phyloP scores from a whole-genome alignment of 2,797 vertebrate species.

The Arrhamphus sclerolepis region DNA sequence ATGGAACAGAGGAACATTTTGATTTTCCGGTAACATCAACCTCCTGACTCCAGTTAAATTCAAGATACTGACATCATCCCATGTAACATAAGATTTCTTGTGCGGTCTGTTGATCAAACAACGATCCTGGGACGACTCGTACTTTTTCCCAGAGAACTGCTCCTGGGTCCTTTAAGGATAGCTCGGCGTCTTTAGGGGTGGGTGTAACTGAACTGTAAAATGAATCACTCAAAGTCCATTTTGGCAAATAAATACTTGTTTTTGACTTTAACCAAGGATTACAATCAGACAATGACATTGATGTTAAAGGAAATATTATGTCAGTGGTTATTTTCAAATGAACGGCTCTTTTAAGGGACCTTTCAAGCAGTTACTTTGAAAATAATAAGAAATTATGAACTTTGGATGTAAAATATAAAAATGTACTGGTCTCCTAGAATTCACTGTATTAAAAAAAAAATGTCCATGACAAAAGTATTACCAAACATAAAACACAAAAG shows the following conservation, averaged over 20 bases:
- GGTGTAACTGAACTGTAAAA: neutral
- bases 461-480: too few relatives aligned
- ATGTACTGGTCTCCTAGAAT: too few relatives aligned
- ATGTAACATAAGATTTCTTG: neutral
- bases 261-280: neutral
- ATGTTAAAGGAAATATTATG: too few relatives aligned
- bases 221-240: neutral
- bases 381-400: too few relatives aligned
- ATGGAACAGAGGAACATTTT: constrained; percentile 27
- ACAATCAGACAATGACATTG: too few relatives aligned
- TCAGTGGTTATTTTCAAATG: too few relatives aligned
- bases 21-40: constrained; percentile 22
- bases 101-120: constrained; percentile 23
- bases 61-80: constrained; percentile 31
- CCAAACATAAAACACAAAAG: too few relatives aligned
- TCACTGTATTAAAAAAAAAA: too few relatives aligned
- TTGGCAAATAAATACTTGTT: neutral
- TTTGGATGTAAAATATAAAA: too few relatives aligned
- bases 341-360: too few relatives aligned
- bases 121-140: neutral
- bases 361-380: too few relatives aligned
- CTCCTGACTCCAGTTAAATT: constrained; percentile 11
- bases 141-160: neutral
- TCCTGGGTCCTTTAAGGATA: neutral
- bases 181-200: neutral